Conservation (phyloP, 2,113 vertebrate genomes). For the Mobula hypostoma region DNA sequence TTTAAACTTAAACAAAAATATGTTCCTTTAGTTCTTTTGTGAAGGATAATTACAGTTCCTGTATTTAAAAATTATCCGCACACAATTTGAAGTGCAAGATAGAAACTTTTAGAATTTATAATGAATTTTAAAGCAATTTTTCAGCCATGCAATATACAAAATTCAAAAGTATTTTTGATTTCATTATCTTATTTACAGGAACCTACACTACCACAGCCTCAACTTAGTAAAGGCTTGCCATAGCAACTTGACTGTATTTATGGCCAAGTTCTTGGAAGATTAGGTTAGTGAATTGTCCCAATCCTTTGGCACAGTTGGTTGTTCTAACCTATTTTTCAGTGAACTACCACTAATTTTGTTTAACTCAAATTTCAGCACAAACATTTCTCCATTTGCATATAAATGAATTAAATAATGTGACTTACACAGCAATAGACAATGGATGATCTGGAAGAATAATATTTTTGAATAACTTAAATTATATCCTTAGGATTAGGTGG, state of each 20-base stretch:
- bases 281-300: not conserved
- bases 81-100: not conserved
- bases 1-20: slow-evolving; percentile 9
- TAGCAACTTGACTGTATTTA: not conserved
- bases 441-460: not conserved
- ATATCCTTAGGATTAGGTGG: not conserved
- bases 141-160: not conserved
- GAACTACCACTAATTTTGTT: slow-evolving; percentile 5
- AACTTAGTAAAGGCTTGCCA: not conserved
- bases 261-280: not conserved
- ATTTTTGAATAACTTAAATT: not conserved
- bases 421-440: not conserved
- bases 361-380: not conserved
- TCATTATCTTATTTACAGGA: not conserved
- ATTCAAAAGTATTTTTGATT: not conserved
- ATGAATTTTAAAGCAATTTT: not conserved
- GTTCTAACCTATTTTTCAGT: slow-evolving; percentile 6
- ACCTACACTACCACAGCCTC: not conserved
- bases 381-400: not conserved
- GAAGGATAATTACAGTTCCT: not conserved
- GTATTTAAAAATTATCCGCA: not conserved
- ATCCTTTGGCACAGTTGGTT: not conserved
- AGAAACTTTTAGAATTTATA: not conserved
- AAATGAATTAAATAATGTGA: not conserved
- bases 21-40: not conserved